A percentile compares a stretch with the other conserved stretches of the same genome.
Conservation (phyloP, 2,888 invertebrate species). For the Prosopocoilus inquinatus region DNA sequence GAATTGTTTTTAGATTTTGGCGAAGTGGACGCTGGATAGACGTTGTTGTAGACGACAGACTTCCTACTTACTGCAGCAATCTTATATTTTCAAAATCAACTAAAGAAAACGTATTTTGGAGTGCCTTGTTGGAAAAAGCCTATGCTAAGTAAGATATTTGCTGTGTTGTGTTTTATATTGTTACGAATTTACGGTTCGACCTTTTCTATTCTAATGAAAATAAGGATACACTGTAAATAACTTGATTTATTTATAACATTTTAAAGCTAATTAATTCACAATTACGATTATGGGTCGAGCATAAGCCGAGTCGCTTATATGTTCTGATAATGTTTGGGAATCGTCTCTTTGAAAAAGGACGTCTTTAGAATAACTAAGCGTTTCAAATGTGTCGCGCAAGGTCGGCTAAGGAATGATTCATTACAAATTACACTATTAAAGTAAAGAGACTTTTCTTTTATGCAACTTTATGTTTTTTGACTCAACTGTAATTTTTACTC, state of each 20-base stretch:
- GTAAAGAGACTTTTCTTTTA: background rate
- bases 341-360: too few species aligned
- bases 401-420: conserved; percentile 2
- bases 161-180: conserved; percentile 2
- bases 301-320: too few species aligned
- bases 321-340: too few species aligned
- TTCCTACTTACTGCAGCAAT: conserved; percentile 82
- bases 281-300: too few species aligned
- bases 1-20: conserved; percentile 69
- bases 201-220: too few species aligned
- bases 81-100: conserved; percentile 86
- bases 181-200: too few species aligned
- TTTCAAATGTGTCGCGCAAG: background rate
- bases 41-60: conserved; percentile 87
- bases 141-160: conserved; percentile 74
- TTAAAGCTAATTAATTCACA: too few species aligned
- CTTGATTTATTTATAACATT: too few species aligned
- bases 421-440: too few species aligned
- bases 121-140: conserved; percentile 90
- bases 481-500: conserved; percentile 4
- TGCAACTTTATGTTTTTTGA: conserved; percentile 5
- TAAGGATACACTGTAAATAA: too few species aligned
- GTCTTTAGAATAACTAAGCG: too few species aligned
- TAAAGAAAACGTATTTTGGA: conserved; percentile 92
- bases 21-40: conserved; percentile 93